phyloP scores from a whole-genome alignment of 1,140 invertebrate genomes.

The Colletes gigas region DNA sequence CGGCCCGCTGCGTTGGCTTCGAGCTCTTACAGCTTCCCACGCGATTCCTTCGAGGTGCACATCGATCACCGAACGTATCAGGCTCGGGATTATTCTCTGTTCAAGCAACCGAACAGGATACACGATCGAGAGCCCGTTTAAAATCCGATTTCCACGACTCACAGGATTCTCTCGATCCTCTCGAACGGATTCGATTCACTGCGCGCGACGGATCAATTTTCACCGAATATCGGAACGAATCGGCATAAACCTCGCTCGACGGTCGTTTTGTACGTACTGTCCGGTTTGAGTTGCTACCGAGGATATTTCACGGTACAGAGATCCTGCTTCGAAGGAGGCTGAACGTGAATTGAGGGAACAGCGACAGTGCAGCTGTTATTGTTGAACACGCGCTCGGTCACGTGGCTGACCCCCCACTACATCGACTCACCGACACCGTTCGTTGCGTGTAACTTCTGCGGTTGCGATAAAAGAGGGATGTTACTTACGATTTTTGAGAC shows the following conservation, averaged over 20 bases:
- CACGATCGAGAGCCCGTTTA: not conserved
- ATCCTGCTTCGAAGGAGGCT: conserved; percentile 48
- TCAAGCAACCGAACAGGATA: not conserved
- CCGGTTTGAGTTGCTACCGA: not conserved
- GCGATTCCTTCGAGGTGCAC: conserved; percentile 19
- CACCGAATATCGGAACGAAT: not conserved
- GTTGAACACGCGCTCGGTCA: conserved; percentile 65
- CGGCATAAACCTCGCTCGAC: too few relatives aligned
- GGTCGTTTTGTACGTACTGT: too few relatives aligned
- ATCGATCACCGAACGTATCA: conserved; percentile 27
- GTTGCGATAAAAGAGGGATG: not conserved
- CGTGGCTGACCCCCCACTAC: conserved; percentile 40
- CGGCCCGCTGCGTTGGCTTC: not conserved
- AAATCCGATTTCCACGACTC: conserved; percentile 1
- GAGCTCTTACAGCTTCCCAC: conserved; percentile 30
- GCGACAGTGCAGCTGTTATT: conserved; percentile 61
- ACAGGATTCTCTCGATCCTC: not conserved
- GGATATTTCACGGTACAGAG: not conserved
- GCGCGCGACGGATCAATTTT: not conserved
- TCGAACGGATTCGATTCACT: not conserved
- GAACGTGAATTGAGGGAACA: conserved; percentile 61
- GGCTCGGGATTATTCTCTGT: not conserved
- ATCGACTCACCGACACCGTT: not conserved
- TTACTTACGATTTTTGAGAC: not conserved
- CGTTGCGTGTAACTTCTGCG: not conserved